Percentiles rank a stretch among this genome's conserved stretches.
Conservation (phyloP, 2,888 invertebrate genomes). For the Chironomus tentans region DNA sequence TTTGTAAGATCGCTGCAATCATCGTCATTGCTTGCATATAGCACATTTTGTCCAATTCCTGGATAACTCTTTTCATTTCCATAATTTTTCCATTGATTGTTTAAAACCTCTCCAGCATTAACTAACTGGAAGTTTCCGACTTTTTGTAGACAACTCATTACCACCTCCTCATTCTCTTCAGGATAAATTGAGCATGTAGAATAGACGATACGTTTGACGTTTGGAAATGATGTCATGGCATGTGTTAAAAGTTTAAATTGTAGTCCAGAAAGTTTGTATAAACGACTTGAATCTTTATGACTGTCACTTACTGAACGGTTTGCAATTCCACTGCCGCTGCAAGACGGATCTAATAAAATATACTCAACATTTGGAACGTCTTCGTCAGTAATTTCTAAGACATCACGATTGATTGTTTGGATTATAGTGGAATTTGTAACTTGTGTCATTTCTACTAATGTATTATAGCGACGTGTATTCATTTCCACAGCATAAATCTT, state of each 20-base stretch:
- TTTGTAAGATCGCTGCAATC: conserved; percentile 61
- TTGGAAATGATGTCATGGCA: conserved; percentile 75
- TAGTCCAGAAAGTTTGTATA: conserved; percentile 61
- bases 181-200: conserved; percentile 89
- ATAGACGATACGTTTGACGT: conserved; percentile 78
- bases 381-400: conserved; percentile 49
- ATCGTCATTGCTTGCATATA: conserved; percentile 52
- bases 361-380: conserved; percentile 67
- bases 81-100: conserved; percentile 57
- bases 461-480: conserved; percentile 53
- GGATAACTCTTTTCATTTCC: conserved; percentile 47
- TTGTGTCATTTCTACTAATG: conserved; percentile 54
- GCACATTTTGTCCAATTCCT: conserved; percentile 54
- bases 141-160: conserved; percentile 35
- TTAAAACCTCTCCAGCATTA: conserved; percentile 50
- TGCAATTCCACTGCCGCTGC: conserved; percentile 82
- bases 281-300: conserved; percentile 45
- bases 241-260: conserved; percentile 78
- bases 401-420: conserved; percentile 59
- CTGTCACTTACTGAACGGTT: conserved; percentile 46
- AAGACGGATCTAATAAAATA: conserved; percentile 93
- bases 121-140: conserved; percentile 52
- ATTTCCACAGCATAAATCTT: conserved; percentile 76
- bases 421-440: conserved; percentile 60
- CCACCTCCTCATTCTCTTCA: conserved; percentile 91